Evolutionary conservation across 2,888 invertebrate species (phyloP).

Genomic region (Drosophila robusta): DNA sequence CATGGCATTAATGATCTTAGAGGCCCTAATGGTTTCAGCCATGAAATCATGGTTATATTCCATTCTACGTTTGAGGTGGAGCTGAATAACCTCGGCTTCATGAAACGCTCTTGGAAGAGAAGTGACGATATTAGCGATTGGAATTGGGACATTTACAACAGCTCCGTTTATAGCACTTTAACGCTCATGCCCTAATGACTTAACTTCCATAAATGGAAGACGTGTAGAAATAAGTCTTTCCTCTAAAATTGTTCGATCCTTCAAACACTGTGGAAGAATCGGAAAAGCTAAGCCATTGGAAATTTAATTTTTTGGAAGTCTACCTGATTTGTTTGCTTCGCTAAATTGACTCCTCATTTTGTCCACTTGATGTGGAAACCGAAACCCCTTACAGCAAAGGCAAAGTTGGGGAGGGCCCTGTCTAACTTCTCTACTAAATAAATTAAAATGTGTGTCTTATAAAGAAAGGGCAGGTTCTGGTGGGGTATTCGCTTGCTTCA

Average conservation of each 20-base stretch:
- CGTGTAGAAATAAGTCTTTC: slow-evolving; percentile 2
- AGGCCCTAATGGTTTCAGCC: too few relatives aligned
- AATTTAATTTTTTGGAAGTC: neutral
- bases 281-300: slow-evolving; percentile 8
- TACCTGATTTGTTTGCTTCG: neutral
- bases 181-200: neutral
- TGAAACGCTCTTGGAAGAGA: neutral
- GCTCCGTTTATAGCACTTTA: slow-evolving; percentile 17
- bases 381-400: slow-evolving; percentile 10
- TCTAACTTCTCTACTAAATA: neutral
- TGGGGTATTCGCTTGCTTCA: neutral
- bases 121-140: neutral
- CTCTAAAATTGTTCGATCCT: slow-evolving; percentile 1
- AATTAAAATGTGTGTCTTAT: neutral
- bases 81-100: neutral
- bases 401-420: slow-evolving; percentile 5
- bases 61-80: neutral
- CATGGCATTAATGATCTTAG: too few relatives aligned
- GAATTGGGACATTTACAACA: slow-evolving; percentile 1
- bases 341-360: neutral
- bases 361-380: slow-evolving; percentile 9
- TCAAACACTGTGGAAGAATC: slow-evolving; percentile 2
- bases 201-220: slow-evolving; percentile 8
- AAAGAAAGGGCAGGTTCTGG: too few relatives aligned
- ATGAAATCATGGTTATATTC: neutral